Evolutionary conservation across 1,140 invertebrate genomes (phyloP), one percentile per base, ranked within the genome.

Genomic region (Diabrotica virgifera): DNA sequence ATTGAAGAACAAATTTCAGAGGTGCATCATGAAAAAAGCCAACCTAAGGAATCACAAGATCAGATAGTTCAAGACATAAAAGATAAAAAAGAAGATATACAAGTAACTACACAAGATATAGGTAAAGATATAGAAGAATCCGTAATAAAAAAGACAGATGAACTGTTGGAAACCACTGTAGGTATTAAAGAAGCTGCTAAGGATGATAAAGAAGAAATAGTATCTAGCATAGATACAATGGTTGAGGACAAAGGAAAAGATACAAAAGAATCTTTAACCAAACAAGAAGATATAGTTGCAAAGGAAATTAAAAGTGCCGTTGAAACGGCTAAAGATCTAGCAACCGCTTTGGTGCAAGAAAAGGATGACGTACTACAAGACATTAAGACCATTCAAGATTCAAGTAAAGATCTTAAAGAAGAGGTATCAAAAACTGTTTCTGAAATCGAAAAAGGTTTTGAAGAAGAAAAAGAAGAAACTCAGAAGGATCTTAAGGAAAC

Each of bases 51-150:
- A 59, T 13, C 11, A 35, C 14, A 63, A 38, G 55, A 59, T 11
- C 8, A n/a, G 8, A 46, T 46, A 46, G 8, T n/a, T 5, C 40
- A 8, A 46, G 40, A 46, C 4, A 6, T 46, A 10, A 46, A n/a
- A 46, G n/a, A n/a, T n/a, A 3, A 8, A 8, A n/a, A 46, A 6
- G n/a, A 46, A 46, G 40, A 46, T 3, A 46, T 46, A 10, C 2
- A 46, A 5, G 40, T 6, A 10, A 46, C 40, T 46, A 13, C 55
- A 36, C 36, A 24, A 6, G 55, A 57, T 37, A 5, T 7, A 63
- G 35, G 38, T 53, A 40, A 64, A 51, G 55, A 40, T 24, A 14
- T 14, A 0, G 46, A 59, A 64, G 50, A 57, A n/a, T 13, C 9
- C 8, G 35, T 38, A 40, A 37, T n/a, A 36, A 24, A 63, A 50